Evolutionary conservation across 2,888 invertebrate species (phyloP).

Genomic region (Keiferia lycopersicella): DNA sequence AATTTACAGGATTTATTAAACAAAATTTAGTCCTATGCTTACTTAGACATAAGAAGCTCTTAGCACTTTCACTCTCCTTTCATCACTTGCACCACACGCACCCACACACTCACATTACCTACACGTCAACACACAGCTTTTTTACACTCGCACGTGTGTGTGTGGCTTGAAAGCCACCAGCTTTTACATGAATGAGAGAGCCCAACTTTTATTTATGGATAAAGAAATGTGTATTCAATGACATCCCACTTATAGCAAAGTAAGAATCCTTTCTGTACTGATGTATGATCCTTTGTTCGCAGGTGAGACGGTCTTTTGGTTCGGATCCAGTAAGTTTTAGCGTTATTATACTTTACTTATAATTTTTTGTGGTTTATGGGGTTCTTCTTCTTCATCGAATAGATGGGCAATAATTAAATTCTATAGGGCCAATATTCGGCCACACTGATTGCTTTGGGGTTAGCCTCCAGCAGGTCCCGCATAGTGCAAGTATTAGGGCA

Average conservation of each 20-base stretch:
- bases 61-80: no score
- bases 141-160: conserved; percentile 34
- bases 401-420: no score
- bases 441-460: no score
- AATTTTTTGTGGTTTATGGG: background rate
- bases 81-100: conserved; percentile 37
- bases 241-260: conserved; percentile 35
- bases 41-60: no score
- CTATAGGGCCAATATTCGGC: no score
- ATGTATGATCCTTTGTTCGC: conserved; percentile 46
- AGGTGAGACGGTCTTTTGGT: conserved; percentile 36
- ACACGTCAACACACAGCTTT: background rate
- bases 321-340: conserved; percentile 38
- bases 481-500: no score
- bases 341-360: no score
- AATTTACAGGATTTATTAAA: no score
- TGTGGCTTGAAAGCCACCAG: conserved; percentile 54
- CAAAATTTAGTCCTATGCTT: no score
- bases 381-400: background rate
- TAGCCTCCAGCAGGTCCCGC: no score
- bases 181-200: conserved; percentile 53
- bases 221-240: conserved; percentile 46
- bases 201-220: conserved; percentile 51
- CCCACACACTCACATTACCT: conserved; percentile 4
- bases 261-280: conserved; percentile 35